Evolutionary conservation across 2,888 invertebrate species (phyloP), one percentile per base, ranked within the genome.

Genomic region (Anagyrus pseudococci): DNA sequence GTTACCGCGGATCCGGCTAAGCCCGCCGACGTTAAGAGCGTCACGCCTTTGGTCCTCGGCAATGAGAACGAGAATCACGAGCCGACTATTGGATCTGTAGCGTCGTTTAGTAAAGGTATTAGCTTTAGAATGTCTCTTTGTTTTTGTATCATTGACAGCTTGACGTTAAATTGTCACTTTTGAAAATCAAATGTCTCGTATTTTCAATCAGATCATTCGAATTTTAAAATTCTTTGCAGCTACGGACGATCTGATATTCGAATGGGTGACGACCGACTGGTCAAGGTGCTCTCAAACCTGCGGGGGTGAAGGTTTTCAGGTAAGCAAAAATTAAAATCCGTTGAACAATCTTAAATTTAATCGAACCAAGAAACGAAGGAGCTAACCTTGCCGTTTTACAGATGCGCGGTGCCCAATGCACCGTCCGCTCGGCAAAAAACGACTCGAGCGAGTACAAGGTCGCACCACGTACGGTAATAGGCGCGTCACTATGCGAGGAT

Each of bases 231-330:
- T 61, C 52, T 33, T 58, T 69, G 48, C 67, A 64, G 72, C 71
- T 54, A 69, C 70, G 25, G 73, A 75, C 19, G 72, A 84, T 72
- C 74, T 88, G 69, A 82, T 87, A 71, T 93, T 91, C 77, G 88
- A 88, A 69, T 95, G 94, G 94, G 85, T 87, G 75, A 87, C 90
- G 13, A 89, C 91, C 0, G 89, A 90, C 10, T 97, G 96, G 96
- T 91, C 94, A 0, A 85, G 87, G 15, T 96, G 96, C 77, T 92
- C 91, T 1, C 89, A 91, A 69, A 88, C 88, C 0, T 96, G 96
- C 73, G 93, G 93, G 0, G 89, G 89, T 44, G 85, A 85, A 58
- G 94, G 94, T 1, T 84, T 84, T 70, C 85, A 86, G 81, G 84
- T 84, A 77, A 52, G 52, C 8, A 49, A 29, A n/a, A 22, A 48